Percentiles rank a stretch among this genome's conserved stretches.
phyloP scores from a whole-genome alignment of 2,888 invertebrate genomes.

The Smittia aterrima region DNA sequence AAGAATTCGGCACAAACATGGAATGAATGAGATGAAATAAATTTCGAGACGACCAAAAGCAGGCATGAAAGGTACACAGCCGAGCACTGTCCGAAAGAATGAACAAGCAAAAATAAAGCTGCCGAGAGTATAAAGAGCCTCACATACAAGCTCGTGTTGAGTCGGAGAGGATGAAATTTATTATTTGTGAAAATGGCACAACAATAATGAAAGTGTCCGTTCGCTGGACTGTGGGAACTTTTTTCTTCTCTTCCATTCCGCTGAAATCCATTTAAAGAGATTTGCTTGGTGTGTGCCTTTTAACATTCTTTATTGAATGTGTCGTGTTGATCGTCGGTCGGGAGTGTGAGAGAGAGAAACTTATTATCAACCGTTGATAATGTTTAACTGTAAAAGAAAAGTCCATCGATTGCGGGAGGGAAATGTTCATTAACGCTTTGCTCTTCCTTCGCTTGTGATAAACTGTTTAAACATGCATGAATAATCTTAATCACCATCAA shows the following conservation, averaged over 20 bases:
- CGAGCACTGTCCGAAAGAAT: neutral
- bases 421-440: neutral
- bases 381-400: conserved; percentile 15
- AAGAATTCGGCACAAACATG: conserved; percentile 24
- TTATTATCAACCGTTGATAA: neutral
- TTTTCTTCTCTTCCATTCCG: neutral
- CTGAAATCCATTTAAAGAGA: conserved; percentile 17
- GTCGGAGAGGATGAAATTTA: conserved; percentile 13
- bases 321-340: neutral
- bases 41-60: neutral
- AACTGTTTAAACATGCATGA: conserved; percentile 5
- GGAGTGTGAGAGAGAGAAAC: neutral
- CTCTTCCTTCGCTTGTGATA: neutral
- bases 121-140: neutral
- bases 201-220: conserved; percentile 21
- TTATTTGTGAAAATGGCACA: conserved; percentile 32
- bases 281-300: conserved; percentile 2
- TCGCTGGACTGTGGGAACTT: conserved; percentile 30
- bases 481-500: conserved; percentile 15
- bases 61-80: conserved; percentile 19
- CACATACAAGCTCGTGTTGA: conserved; percentile 10
- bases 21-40: neutral
- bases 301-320: conserved; percentile 8
- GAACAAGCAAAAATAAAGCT: neutral
- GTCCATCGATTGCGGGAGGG: neutral